Evolutionary conservation across 2,888 invertebrate species (phyloP).

Genomic region (Parnassius glacialis): DNA sequence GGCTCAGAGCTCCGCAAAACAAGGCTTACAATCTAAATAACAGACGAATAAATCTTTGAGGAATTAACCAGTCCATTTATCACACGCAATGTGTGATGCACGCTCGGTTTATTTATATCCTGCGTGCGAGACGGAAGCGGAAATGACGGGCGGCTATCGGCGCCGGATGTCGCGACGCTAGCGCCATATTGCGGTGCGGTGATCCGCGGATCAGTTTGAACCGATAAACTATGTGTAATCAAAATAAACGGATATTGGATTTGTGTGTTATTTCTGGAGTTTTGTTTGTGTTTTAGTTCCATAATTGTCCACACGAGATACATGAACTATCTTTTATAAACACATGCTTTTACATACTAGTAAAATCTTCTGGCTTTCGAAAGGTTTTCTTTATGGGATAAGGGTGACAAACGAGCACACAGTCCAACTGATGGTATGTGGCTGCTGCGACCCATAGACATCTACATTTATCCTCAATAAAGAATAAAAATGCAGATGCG

Average conservation of each 20-base stretch:
- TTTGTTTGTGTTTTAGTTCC: slow-evolving; percentile 1
- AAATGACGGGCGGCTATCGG: slow-evolving; percentile 49
- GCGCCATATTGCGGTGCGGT: slow-evolving; percentile 42
- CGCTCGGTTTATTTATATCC: slow-evolving; percentile 61
- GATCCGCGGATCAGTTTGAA: slow-evolving; percentile 28
- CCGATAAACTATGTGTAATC: slow-evolving; percentile 32
- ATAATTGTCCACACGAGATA: neutral
- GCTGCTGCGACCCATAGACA: too few relatives aligned
- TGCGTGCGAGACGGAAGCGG: slow-evolving; percentile 41
- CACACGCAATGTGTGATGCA: slow-evolving; percentile 66
- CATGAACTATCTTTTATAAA: too few relatives aligned
- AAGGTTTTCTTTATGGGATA: too few relatives aligned
- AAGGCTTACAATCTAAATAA: slow-evolving; percentile 19
- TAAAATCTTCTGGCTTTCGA: too few relatives aligned
- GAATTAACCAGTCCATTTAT: slow-evolving; percentile 68
- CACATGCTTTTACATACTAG: too few relatives aligned
- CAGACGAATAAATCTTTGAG: slow-evolving; percentile 52
- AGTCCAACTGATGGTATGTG: too few relatives aligned
- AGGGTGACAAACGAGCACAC: too few relatives aligned
- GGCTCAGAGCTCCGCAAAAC: slow-evolving; percentile 1
- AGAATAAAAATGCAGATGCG: too few relatives aligned
- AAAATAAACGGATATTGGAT: slow-evolving; percentile 26
- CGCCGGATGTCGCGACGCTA: slow-evolving; percentile 61
- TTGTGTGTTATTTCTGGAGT: slow-evolving; percentile 5
- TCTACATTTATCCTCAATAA: too few relatives aligned